Evolutionary conservation across 2,888 invertebrate species (phyloP), one percentile per base, ranked within the genome.

Genomic region (Eupithecia exiguata): DNA sequence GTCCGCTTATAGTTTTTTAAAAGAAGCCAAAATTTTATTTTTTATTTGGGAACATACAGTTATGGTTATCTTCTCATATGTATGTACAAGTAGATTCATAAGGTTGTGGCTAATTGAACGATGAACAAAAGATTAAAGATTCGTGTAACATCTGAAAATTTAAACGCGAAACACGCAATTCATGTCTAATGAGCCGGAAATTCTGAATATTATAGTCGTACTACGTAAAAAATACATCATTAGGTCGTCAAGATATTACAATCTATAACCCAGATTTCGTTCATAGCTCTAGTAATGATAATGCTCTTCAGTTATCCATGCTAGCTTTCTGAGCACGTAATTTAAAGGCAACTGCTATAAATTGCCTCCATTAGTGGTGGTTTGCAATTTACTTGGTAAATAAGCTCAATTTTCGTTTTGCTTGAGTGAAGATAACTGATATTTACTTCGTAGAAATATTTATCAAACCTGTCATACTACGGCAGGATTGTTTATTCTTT

Each of bases 311-410:
- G 75, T 79, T 78, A 78, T 72, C 78, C 74, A 74, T 79, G 79
- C 76, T 69, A 73, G 73, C 78, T 78, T 70, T 79, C 79, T 75
- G 74, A 79, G 75, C 76, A 74, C 77, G 78, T 76, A 77, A 77
- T 78, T 74, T 74, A 74, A 76, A 74, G 73, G 72, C 72, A 70
- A 78, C 69, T 78, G 76, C 76, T 70, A 72, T 72, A 73, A 75
- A 75, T 78, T 77, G 72, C 67, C 73, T 72, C 71, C 69, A 77
- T 78, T 75, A 58, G 68, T 72, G 74, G 76, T 70, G 70, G 76
- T 69, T 73, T 73, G 76, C 62, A 71, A 76, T 76, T 76, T 73
- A 67, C 73, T 73, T 65, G 46, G 73, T 43, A 76, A 76, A 74
- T 71, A 71, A 76, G 66, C 71, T 65, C 16, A 61, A 30, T 73